Base-by-base conservation (phyloP, 2,888 invertebrate species). In the Hylaea fasciaria region DNA sequence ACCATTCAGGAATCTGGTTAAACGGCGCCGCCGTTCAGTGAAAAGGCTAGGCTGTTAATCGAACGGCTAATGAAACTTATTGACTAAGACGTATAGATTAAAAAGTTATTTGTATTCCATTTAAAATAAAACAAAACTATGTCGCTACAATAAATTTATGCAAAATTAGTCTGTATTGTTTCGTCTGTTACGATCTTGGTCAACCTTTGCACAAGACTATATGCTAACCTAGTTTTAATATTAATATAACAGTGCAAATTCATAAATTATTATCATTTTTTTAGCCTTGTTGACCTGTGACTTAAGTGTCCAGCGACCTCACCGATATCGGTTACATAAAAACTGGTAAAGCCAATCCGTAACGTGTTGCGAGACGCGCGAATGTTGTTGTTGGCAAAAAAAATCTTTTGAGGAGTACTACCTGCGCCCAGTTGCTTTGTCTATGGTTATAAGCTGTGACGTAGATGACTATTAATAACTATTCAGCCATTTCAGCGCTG, bases 181-280 rank as follows among this genome's bases (percentile, higher is more conserved):
- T 32, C 10, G 9, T 37, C 1, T 48, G 48, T n/a, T n/a, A 48
- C 22, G 11, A 1, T 17, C 11, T 47, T 17, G 14, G 3, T 9
- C 13, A 46, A 12, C 9, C 2, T 40, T 50, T 50, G 40, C 40
- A 28, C 10, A 49, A 37, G 10, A n/a, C n/a, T n/a, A n/a, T n/a
- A 29, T 12, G 14, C 40, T 49, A 22, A 50, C 50, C 50, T 40
- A 50, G 50, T 17, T 50, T 9, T 40, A 9, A 40, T 40, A 50
- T 29, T n/a, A 40, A 28, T 50, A n/a, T n/a, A n/a, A n/a, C n/a
- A 13, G 40, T 14, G 40, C 14, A 2, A 50, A 10, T 11, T 47
- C 14, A 16, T 48, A 39, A 48, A 40, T 28, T 28, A 40, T 50
- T 28, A 2, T n/a, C n/a, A n/a, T 28, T 8, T 10, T 32, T 12